Evolutionary conservation across 2,888 invertebrate species (phyloP), one percentile per base, ranked within the genome.

Genomic region (Suillia variegata): DNA sequence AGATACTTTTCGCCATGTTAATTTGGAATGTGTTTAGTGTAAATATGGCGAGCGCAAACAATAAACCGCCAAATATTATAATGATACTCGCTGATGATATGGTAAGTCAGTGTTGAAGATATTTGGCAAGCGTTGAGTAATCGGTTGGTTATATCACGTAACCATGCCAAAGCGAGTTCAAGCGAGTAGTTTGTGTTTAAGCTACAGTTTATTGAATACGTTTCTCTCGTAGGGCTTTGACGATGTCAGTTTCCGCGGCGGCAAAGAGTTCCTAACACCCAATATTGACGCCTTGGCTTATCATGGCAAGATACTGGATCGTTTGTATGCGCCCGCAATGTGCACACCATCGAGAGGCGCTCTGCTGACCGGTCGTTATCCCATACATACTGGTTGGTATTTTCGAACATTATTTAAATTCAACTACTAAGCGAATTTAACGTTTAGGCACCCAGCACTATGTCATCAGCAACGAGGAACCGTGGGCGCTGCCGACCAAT

Each of bases 191-290:
- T 8, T n/a, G 12, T 48, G 8, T 8, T 12, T 38, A 13, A 4
- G 13, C 4, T 38, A 38, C 3, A 38, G 38, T 3, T 8, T 31
- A 38, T 5, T 13, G 38, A 38, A 13, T 38, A 38, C 38, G n/a
- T n/a, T 38, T n/a, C 31, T 13, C 13, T 55, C 54, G 13, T 49
- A 95, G 95, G 96, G 96, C 10, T 94, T 93, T 89, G 92, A 95
- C 76, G 96, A 96, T 79, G 91, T 95, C 4, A 89, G 94, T 55
- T 95, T 93, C 76, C 95, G 94, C 72, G 96, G 96, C 0, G 91
- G 91, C 1, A 85, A 90, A 67, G 92, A 95, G 83, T 93, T 94
- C 70, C 86, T 90, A 48, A 96, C 96, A 0, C 95, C 95, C 1
- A 96, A 96, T 77, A 90, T 96, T 58, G 96, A 96, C 80, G 88